Evolutionary conservation across 2,113 vertebrate genomes (phyloP).

Genomic region (Parus major): DNA sequence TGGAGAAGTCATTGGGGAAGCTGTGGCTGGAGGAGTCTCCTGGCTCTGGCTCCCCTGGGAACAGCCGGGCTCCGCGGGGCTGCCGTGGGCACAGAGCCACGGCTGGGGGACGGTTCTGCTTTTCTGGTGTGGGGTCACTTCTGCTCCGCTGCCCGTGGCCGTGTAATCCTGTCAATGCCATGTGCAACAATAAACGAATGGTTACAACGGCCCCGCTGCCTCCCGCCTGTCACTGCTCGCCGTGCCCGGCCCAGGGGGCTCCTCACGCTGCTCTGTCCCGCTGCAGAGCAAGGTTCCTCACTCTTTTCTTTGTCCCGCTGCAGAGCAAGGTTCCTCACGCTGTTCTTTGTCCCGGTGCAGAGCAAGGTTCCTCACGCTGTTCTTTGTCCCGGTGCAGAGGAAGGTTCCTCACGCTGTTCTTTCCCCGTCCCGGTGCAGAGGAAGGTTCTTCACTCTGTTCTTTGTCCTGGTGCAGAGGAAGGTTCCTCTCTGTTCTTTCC

Average conservation of each 20-base stretch:
- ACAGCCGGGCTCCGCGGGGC: neutral
- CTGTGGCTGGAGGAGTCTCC: neutral
- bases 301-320: too few species aligned
- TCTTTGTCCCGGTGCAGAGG: too few species aligned
- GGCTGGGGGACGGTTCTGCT: neutral
- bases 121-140: neutral
- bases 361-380: too few species aligned
- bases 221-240: neutral
- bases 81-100: neutral
- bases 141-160: neutral
- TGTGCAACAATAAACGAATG: slow-evolving; percentile 57
- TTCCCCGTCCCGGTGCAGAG: too few species aligned
- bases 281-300: too few species aligned
- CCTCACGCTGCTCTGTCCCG: neutral
- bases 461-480: too few species aligned
- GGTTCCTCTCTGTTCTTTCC: too few species aligned
- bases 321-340: too few species aligned
- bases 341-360: too few species aligned
- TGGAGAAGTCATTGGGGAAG: neutral
- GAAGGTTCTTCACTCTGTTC: too few species aligned
- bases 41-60: neutral
- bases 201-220: neutral
- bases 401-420: too few species aligned
- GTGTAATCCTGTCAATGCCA: slow-evolving; percentile 52
- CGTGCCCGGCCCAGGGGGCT: fast-evolving